Evolutionary conservation across 2,888 invertebrate genomes (phyloP).

Genomic region (Bhutanitis thaidina): DNA sequence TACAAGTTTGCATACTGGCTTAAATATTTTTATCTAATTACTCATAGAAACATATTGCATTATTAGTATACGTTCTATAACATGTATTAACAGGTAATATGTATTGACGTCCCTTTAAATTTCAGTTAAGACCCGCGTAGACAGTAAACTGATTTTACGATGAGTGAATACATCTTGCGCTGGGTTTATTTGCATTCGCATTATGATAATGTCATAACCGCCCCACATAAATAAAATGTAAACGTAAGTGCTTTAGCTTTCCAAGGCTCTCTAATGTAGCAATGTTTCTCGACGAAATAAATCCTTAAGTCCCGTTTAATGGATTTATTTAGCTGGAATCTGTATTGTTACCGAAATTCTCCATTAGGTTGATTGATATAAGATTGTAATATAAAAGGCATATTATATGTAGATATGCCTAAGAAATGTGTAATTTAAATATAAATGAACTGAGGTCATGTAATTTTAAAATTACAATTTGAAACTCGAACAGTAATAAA

Average conservation of each 20-base stretch:
- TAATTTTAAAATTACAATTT: no score
- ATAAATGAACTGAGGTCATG: no score
- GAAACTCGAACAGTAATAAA: background rate
- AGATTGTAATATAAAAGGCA: no score
- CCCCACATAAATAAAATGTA: constrained; percentile 48
- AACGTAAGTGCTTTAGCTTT: constrained; percentile 30
- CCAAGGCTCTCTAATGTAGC: background rate
- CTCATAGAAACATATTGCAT: background rate
- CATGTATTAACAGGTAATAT: background rate
- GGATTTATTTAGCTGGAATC: background rate
- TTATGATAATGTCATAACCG: constrained; percentile 56
- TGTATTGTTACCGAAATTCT: background rate
- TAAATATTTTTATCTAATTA: constrained; percentile 25
- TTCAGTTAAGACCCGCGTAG: constrained; percentile 26
- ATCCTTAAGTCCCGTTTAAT: background rate
- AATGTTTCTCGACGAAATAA: constrained; percentile 1
- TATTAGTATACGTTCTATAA: background rate
- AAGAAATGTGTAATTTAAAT: no score
- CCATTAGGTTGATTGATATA: background rate
- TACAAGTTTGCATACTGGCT: constrained; percentile 27
- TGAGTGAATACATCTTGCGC: constrained; percentile 41
- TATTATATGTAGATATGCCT: no score
- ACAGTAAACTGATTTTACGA: constrained; percentile 42
- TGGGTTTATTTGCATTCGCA: constrained; percentile 51
- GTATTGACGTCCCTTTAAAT: constrained; percentile 4